Conservation (phyloP, 1,140 invertebrate genomes). For the Aphelenchoides besseyi region DNA sequence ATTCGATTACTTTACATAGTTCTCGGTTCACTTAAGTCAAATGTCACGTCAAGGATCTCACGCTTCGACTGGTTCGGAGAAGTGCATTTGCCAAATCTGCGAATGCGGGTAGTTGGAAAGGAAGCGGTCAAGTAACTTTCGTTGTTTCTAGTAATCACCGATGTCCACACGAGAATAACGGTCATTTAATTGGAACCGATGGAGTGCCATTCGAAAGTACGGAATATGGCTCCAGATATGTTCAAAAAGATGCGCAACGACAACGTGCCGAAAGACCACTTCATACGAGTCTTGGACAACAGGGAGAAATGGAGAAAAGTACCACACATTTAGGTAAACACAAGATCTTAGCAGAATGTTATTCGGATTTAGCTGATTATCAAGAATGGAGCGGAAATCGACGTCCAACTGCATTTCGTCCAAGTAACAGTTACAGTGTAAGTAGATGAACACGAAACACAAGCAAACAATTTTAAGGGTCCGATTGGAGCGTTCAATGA, state of each 20-base stretch:
- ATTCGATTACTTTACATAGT: no score
- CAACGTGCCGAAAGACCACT: conserved; percentile 5
- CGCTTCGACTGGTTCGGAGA: conserved; percentile 1
- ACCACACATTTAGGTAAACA: conserved; percentile 10
- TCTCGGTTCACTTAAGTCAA: no score
- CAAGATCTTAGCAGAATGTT: no score
- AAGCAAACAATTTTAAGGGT: conserved; percentile 5
- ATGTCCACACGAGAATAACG: conserved; percentile 18
- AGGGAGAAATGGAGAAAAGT: background rate
- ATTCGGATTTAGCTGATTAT: conserved; percentile 14
- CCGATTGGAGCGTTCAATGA: background rate
- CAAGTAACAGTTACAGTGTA: conserved; percentile 6
- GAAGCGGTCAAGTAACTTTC: background rate
- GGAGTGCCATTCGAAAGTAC: conserved; percentile 6
- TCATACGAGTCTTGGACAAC: conserved; percentile 18
- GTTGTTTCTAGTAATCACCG: background rate
- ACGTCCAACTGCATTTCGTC: background rate
- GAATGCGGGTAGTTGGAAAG: conserved; percentile 15
- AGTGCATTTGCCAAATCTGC: conserved; percentile 21
- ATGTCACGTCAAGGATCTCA: background rate
- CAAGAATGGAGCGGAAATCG: background rate
- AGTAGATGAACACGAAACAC: background rate
- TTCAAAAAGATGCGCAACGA: conserved; percentile 11
- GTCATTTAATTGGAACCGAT: conserved; percentile 12
- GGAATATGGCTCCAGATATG: conserved; percentile 2